Conservation (phyloP, 2,113 vertebrate species). For the Lasiurus borealis region DNA sequence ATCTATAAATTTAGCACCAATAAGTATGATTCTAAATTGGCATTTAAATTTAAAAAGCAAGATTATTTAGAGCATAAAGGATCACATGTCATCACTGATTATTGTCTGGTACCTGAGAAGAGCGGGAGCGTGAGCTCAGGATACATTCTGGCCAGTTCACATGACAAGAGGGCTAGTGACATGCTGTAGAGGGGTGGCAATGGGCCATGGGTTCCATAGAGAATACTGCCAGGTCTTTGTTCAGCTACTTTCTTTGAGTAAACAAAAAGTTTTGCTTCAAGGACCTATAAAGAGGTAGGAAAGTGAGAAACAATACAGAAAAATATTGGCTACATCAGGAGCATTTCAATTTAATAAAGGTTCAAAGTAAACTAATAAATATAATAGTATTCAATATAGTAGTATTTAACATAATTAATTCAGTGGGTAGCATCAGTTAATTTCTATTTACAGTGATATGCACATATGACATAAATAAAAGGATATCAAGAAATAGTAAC, state of each 20-base stretch:
- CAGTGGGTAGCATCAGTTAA: neutral
- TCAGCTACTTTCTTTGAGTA: slow-evolving; percentile 97
- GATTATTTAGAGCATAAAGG: neutral
- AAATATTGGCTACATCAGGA: neutral
- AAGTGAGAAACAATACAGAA: neutral
- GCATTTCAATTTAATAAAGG: slow-evolving; percentile 4
- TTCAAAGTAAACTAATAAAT: neutral
- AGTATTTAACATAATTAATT: neutral
- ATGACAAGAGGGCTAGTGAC: slow-evolving; percentile 94
- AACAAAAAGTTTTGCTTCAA: slow-evolving; percentile 96
- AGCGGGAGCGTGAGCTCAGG: slow-evolving; percentile 98
- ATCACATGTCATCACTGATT: neutral
- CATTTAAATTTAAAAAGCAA: neutral
- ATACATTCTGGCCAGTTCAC: slow-evolving; percentile 97
- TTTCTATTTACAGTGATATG: neutral
- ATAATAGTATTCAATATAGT: neutral
- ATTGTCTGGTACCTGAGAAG: slow-evolving; percentile 93
- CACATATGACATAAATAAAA: neutral
- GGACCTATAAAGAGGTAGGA: slow-evolving; percentile 88
- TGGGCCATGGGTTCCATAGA: slow-evolving; percentile 96
- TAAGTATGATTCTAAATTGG: neutral
- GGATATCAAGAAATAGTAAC: neutral
- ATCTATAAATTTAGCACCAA: neutral
- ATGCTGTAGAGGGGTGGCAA: slow-evolving; percentile 97
- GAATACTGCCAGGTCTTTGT: slow-evolving; percentile 95